phyloP scores from a whole-genome alignment of 1,140 invertebrate genomes.

The Schlechtendalia chinensis region DNA sequence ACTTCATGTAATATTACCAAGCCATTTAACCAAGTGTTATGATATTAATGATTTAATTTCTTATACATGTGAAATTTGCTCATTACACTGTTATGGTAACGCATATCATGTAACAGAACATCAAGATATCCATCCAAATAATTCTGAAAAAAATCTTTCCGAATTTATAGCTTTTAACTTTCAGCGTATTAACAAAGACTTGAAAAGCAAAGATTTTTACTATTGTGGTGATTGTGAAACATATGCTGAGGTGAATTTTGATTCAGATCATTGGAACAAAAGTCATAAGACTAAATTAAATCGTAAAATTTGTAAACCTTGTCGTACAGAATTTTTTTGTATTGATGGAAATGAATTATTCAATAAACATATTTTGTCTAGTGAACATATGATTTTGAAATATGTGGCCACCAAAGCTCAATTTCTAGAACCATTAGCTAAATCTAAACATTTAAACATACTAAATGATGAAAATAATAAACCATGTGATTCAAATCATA shows the following conservation, averaged over 20 bases:
- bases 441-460: neutral
- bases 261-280: conserved; percentile 35
- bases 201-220: conserved; percentile 24
- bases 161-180: conserved; percentile 26
- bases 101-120: conserved; percentile 20
- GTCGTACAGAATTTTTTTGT: conserved; percentile 43
- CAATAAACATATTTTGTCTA: conserved; percentile 11
- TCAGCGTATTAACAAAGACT: conserved; percentile 22
- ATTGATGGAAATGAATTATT: conserved; percentile 10
- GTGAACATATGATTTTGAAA: conserved; percentile 37
- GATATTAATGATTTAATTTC: conserved; percentile 21
- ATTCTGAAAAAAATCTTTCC: conserved; percentile 6
- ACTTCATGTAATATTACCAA: neutral
- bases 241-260: conserved; percentile 26
- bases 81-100: conserved; percentile 27
- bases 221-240: conserved; percentile 42
- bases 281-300: conserved; percentile 38
- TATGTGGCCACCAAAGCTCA: neutral
- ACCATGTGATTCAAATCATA: neutral
- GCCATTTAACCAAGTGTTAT: conserved; percentile 28
- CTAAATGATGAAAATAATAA: neutral
- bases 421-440: neutral
- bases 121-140: conserved; percentile 41
- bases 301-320: conserved; percentile 14
- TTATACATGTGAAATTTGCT: conserved; percentile 32